phyloP scores from a whole-genome alignment of 2,888 invertebrate genomes.

The Noctua comes region DNA sequence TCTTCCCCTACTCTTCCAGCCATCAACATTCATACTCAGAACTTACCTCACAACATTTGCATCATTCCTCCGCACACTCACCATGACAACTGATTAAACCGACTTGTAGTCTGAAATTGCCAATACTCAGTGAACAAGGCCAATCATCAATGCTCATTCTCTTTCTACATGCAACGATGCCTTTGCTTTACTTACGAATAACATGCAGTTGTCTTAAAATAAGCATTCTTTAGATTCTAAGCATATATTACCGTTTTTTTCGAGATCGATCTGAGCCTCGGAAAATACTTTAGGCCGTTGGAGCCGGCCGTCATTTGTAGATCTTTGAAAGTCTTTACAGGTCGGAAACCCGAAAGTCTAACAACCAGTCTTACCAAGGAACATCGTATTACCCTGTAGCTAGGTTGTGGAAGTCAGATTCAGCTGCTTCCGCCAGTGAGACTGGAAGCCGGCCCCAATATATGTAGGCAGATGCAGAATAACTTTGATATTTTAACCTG shows the following conservation, averaged over 20 bases:
- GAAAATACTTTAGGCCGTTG: background rate
- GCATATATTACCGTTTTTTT: background rate
- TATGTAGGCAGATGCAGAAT: background rate
- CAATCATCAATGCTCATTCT: background rate
- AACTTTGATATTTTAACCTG: background rate
- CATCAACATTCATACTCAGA: background rate
- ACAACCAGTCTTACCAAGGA: background rate
- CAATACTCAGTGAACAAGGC: background rate
- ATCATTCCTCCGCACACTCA: background rate
- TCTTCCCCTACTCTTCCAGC: background rate
- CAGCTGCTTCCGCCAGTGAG: background rate
- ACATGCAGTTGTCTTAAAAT: background rate
- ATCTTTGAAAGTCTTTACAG: background rate
- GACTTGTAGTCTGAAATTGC: slow-evolving; percentile 1
- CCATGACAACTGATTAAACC: background rate
- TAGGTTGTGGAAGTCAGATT: background rate
- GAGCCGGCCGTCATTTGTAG: background rate
- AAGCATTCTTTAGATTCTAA: background rate
- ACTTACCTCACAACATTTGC: background rate
- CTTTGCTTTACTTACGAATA: background rate
- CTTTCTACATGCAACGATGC: background rate
- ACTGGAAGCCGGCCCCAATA: background rate
- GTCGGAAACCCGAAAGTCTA: background rate
- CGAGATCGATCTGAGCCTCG: background rate
- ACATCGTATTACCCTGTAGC: too few species aligned